Percentiles rank a stretch among this genome's conserved stretches.
These are phyloP conservation scores for Lottia scabra DNA, from an alignment of 2,888 invertebrate genomes.

Conservation along the genomic window DNA sequence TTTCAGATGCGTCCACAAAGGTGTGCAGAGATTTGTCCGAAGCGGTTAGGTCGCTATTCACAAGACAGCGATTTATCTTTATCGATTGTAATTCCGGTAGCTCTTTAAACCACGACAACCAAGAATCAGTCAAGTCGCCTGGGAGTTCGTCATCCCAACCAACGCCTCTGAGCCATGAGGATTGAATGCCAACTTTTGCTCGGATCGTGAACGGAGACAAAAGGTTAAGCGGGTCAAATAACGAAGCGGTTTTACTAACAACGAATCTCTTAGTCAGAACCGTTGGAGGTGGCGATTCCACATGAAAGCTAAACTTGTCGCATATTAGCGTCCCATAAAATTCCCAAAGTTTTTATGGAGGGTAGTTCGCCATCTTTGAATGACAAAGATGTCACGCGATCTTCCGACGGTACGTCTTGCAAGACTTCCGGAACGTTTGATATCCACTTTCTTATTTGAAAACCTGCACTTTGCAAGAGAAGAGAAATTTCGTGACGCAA, in stretches of 20 bases:
- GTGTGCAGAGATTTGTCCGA: too few relatives aligned
- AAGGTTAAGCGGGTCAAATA: background rate
- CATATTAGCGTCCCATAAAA: background rate
- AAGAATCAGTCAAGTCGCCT: background rate
- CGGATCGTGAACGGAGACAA: background rate
- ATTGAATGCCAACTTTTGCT: background rate
- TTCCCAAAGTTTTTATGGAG: background rate
- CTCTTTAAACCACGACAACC: background rate
- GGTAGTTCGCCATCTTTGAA: background rate
- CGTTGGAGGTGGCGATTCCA: background rate
- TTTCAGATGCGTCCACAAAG: too few relatives aligned
- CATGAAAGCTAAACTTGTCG: background rate
- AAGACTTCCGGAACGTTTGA: background rate
- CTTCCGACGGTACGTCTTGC: background rate
- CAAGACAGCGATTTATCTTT: background rate
- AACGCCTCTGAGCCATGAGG: too few relatives aligned
- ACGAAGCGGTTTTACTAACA: background rate
- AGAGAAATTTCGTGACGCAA: background rate
- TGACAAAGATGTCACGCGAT: background rate
- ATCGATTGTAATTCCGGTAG: background rate
- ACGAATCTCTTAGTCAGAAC: background rate
- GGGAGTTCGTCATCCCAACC: background rate
- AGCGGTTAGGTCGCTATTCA: background rate
- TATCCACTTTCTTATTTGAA: background rate
- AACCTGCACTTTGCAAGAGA: background rate